phyloP scores from a whole-genome alignment of 2,888 invertebrate genomes.

The Apomyelois bistriatella region DNA sequence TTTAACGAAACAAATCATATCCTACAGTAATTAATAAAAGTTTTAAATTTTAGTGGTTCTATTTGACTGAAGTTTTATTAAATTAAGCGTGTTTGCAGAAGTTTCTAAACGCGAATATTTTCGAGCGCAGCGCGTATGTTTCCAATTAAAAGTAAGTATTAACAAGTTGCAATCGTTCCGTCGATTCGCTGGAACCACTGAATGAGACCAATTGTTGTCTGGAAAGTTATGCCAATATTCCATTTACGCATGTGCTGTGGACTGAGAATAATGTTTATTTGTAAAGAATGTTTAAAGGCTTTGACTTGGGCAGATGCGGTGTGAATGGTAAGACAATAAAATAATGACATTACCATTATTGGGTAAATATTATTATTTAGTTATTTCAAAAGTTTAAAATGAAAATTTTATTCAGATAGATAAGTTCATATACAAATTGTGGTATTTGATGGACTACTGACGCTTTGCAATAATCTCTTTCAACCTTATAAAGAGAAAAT shows the following conservation, averaged over 20 bases:
- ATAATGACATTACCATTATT: not conserved
- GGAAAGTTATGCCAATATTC: constrained; percentile 43
- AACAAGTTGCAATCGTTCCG: constrained; percentile 10
- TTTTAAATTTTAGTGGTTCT: no score
- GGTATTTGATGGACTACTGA: no score
- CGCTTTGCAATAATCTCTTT: no score
- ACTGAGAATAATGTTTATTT: not conserved
- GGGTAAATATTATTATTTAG: not conserved
- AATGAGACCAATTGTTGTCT: constrained; percentile 29
- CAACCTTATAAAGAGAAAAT: no score
- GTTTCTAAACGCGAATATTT: not conserved
- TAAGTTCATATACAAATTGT: no score
- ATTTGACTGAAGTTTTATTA: no score
- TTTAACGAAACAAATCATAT: no score
- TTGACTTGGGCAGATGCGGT: not conserved
- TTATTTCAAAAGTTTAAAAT: no score
- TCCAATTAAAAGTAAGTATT: constrained; percentile 8
- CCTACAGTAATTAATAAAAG: no score
- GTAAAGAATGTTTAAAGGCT: not conserved
- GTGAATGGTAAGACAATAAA: no score
- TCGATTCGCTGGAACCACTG: constrained; percentile 15
- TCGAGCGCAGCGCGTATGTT: not conserved
- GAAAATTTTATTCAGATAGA: no score
- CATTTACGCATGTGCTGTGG: constrained; percentile 35
- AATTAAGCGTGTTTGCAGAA: no score